phyloP scores from a whole-genome alignment of 2,797 vertebrate genomes.

The Borostomias antarcticus region DNA sequence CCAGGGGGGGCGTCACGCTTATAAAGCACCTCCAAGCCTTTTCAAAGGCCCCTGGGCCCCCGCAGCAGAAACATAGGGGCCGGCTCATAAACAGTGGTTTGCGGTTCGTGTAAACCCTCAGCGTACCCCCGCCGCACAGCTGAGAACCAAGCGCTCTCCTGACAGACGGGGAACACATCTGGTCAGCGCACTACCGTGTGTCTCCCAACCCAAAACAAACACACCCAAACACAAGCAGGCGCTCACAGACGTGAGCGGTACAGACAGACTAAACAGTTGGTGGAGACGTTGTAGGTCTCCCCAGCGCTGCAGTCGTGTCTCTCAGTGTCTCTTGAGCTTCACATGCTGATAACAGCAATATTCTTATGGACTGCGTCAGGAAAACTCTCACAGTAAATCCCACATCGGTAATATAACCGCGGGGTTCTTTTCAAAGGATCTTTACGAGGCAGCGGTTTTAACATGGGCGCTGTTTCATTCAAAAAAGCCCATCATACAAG shows the following conservation, averaged over 20 bases:
- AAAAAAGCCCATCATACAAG: no score
- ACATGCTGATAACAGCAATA: background rate
- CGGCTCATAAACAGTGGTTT: slow-evolving; percentile 7
- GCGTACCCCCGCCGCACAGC: background rate
- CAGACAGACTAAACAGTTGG: background rate
- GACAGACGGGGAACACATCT: background rate
- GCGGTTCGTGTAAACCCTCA: slow-evolving; percentile 5
- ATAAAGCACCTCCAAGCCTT: background rate
- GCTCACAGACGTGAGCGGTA: background rate
- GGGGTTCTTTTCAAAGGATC: no score
- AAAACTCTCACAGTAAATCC: no score
- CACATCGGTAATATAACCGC: no score
- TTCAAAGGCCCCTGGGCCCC: background rate
- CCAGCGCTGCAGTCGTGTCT: no score
- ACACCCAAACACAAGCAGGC: slow-evolving; percentile 1
- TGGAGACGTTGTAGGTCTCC: background rate
- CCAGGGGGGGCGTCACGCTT: background rate
- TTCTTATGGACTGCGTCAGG: background rate
- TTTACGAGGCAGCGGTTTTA: no score
- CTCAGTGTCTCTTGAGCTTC: no score
- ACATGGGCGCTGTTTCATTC: no score
- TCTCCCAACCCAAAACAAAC: background rate
- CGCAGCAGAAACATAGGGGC: background rate
- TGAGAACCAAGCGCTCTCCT: background rate
- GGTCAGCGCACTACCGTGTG: background rate